phyloP scores from a whole-genome alignment of 2,797 vertebrate species.

The Argya squamiceps region DNA sequence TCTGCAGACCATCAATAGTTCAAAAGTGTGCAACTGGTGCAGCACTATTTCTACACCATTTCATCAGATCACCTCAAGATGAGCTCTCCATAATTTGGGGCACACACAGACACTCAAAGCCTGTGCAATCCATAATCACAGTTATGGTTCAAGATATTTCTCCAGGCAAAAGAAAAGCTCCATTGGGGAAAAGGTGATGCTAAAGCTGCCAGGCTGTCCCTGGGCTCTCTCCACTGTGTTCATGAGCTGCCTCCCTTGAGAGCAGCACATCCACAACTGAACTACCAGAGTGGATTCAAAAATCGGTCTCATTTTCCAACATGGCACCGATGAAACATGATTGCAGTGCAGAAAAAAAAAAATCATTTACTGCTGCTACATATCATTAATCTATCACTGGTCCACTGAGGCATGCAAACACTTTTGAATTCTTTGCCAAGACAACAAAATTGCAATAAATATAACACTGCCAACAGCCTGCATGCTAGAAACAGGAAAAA shows the following conservation, averaged over 20 bases:
- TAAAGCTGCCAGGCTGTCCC: background rate
- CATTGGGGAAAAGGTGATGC: background rate
- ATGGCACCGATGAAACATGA: background rate
- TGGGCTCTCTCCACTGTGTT: background rate
- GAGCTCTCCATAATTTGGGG: background rate
- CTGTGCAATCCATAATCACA: background rate
- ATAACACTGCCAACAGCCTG: background rate
- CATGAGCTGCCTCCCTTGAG: background rate
- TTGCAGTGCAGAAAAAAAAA: background rate
- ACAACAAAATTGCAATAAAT: conserved; percentile 23
- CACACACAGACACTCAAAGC: background rate
- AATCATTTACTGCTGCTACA: background rate
- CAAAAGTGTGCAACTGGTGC: background rate
- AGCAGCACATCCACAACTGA: background rate
- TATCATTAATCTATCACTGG: conserved; percentile 10
- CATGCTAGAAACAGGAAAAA: background rate
- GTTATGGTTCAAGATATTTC: background rate
- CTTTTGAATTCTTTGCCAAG: conserved; percentile 10
- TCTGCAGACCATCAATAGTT: background rate
- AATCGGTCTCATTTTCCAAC: background rate
- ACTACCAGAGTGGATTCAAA: background rate
- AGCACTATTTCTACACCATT: background rate
- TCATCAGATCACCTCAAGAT: background rate
- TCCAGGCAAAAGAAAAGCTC: background rate
- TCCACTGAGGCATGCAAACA: background rate